Evolutionary conservation across 2,797 vertebrate species (phyloP).

Genomic region (Paratrypauchen microcephalus): DNA sequence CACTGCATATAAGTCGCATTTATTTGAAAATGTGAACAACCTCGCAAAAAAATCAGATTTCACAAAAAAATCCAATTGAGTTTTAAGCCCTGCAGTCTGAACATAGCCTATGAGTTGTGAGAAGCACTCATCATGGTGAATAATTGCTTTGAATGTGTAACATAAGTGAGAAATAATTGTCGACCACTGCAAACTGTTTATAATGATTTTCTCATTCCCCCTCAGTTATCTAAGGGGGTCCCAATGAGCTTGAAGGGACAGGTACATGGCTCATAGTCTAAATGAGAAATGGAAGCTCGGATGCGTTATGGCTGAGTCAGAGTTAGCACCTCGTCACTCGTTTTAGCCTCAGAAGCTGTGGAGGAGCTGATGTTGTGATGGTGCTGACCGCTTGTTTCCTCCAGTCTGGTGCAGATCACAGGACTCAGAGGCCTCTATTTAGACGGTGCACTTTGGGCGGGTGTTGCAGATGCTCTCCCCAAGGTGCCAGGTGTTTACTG

Average conservation of each 20-base stretch:
- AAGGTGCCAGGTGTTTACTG: slow-evolving; percentile 6
- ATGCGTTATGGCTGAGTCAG: slow-evolving; percentile 13
- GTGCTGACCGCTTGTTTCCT: slow-evolving; percentile 16
- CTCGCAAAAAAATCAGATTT: too few species aligned
- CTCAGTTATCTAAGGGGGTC: slow-evolving; percentile 10
- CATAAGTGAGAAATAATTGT: too few species aligned
- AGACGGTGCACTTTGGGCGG: slow-evolving; percentile 14
- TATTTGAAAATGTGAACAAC: too few species aligned
- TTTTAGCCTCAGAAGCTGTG: slow-evolving; percentile 13
- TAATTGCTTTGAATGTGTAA: too few species aligned
- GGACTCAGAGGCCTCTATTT: slow-evolving; percentile 26
- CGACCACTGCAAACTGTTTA: too few species aligned
- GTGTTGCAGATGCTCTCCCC: slow-evolving; percentile 11
- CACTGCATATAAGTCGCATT: too few species aligned
- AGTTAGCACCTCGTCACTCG: slow-evolving; percentile 16
- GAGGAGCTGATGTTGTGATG: slow-evolving; percentile 12
- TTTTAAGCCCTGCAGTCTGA: too few species aligned
- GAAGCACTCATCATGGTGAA: too few species aligned
- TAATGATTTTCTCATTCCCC: not conserved
- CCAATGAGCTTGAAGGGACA: slow-evolving; percentile 30
- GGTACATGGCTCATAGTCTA: slow-evolving; percentile 26
- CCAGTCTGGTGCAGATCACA: slow-evolving; percentile 16
- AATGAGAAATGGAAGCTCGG: not conserved
- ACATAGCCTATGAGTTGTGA: too few species aligned
- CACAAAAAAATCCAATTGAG: too few species aligned